Evolutionary conservation across 1,140 invertebrate genomes (phyloP).

Genomic region (Panagrolaimus sp.): DNA sequence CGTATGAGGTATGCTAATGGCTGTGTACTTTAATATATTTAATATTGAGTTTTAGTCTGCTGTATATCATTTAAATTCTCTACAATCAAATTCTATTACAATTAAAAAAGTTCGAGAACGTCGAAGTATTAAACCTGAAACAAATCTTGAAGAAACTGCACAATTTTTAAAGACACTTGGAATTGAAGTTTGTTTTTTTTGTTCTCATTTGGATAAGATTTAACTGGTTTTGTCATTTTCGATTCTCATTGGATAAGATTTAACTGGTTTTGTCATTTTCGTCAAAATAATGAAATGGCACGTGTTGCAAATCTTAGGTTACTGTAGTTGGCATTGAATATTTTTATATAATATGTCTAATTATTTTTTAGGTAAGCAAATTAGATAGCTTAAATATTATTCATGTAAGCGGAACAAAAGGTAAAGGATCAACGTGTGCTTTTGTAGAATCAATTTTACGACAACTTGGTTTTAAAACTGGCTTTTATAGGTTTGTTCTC

Average conservation of each 20-base stretch:
- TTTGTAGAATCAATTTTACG: conserved; percentile 82
- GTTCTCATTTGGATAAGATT: too few species aligned
- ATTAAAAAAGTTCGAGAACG: conserved; percentile 27
- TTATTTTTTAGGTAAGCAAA: conserved; percentile 46
- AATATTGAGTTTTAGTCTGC: conserved; percentile 29
- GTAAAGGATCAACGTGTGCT: conserved; percentile 83
- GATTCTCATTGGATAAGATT: too few species aligned
- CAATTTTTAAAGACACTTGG: conserved; percentile 18
- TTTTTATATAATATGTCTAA: too few species aligned
- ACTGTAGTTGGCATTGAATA: too few species aligned
- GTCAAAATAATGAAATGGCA: too few species aligned
- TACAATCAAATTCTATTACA: conserved; percentile 35
- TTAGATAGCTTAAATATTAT: conserved; percentile 71
- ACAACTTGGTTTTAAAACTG: conserved; percentile 76
- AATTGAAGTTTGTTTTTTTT: conserved; percentile 16
- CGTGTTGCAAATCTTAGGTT: too few species aligned
- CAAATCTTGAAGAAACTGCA: conserved; percentile 28
- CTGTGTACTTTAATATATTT: too few species aligned
- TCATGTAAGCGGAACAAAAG: conserved; percentile 92
- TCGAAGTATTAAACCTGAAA: conserved; percentile 22
- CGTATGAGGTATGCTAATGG: too few species aligned
- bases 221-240: too few species aligned
- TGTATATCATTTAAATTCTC: conserved; percentile 30
- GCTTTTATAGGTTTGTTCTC: conserved; percentile 70
- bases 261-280: too few species aligned